Base-by-base conservation (phyloP, 2,797 vertebrate genomes). In the Pseudomugil tenellus region DNA sequence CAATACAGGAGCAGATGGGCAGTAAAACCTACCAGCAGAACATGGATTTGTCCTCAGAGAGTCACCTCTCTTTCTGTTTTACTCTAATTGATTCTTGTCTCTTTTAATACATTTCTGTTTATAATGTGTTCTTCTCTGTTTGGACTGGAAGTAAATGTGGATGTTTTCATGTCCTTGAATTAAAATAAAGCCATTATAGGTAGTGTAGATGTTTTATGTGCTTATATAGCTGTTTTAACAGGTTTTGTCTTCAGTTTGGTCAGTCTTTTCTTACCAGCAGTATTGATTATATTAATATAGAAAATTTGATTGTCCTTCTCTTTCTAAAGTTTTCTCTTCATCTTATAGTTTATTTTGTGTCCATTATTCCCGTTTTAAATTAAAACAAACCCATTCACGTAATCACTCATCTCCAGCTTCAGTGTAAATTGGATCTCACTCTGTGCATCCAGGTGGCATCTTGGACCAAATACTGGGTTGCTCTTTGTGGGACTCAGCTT, bases 391-490 rank as follows among this genome's bases (percentile, higher is more conserved):
- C 3, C 5, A n/a, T 35, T 28, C 34, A n/a, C 35, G 29, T 28
- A 2, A 19, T 67, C 29, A 56, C 3, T 0, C 23, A 31, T 1
- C 49, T 55, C 61, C 52, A 29, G 37, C 37, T 43, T 19, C 35
- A 21, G 25, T 43, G 43, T 14, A 52, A 11, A 16, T 35, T 31
- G 46, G 0, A 63, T 13, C 56, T 81, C 35, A 43, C 35, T 60
- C 51, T 85, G 41, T 72, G 25, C 69, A 64, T 83, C 19, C 86
- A 99, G 98, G 97, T 99, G 83, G 96, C 97, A 26, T 96, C 98
- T 37, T 99, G 97, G 98, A 99, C 96, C 16, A 99, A 99, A 88
- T 99, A 97, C 76, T 99, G 98, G 98, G 96, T 96, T 34, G 96
- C 97, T 57, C 91, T 99, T 14, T 97, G 96, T 87, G 96, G 96